Conservation (phyloP, 2,113 vertebrate species). For the Empidonax traillii region DNA sequence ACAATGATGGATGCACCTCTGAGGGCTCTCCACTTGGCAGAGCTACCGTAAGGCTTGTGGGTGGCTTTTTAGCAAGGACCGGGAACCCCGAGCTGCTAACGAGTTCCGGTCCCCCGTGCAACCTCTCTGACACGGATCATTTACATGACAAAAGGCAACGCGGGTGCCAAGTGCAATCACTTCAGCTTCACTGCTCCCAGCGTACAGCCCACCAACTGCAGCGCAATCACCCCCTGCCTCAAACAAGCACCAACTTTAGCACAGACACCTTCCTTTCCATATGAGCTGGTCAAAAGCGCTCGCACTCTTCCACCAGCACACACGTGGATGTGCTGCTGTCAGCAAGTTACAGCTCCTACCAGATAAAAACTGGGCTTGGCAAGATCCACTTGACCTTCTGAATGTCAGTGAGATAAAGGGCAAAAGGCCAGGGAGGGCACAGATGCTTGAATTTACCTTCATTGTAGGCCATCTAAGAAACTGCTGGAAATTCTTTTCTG, state of each 20-base stretch:
- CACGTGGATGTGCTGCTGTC: fast-evolving
- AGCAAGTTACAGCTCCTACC: neutral
- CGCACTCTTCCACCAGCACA: neutral
- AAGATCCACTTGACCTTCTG: neutral
- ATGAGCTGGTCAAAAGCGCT: neutral
- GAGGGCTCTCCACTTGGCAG: neutral
- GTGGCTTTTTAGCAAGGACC: neutral
- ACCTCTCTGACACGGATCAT: neutral
- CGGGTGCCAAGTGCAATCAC: neutral
- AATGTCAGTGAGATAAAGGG: neutral
- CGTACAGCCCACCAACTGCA: neutral
- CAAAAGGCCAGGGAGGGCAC: neutral
- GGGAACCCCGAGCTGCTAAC: neutral
- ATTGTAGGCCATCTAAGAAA: neutral
- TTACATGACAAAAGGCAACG: neutral
- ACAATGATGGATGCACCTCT: fast-evolving
- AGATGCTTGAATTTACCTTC: neutral
- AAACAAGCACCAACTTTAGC: neutral
- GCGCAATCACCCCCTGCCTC: neutral
- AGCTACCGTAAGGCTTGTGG: neutral
- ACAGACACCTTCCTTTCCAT: neutral
- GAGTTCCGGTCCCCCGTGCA: neutral
- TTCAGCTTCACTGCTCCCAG: neutral
- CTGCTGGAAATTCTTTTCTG: neutral
- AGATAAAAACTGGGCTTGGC: neutral